Conservation (phyloP, 2,113 vertebrate genomes). For the Columbina picui region DNA sequence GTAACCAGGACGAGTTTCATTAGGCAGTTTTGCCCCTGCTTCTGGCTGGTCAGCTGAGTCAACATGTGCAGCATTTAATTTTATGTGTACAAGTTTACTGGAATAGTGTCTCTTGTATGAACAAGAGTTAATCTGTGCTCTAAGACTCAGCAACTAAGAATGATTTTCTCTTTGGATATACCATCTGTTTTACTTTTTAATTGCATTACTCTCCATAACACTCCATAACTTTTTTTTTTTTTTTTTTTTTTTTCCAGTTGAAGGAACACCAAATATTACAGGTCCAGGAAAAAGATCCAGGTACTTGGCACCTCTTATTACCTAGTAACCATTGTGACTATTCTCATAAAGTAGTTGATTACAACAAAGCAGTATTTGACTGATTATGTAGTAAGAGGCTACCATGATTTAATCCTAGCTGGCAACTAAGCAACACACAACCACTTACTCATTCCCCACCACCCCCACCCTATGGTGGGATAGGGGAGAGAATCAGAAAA, state of each 20-base stretch:
- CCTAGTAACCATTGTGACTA: neutral
- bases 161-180: neutral
- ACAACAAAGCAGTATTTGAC: neutral
- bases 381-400: neutral
- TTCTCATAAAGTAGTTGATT: neutral
- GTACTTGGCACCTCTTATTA: neutral
- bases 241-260: neutral
- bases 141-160: neutral
- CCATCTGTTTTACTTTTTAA: conserved; percentile 41
- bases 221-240: neutral
- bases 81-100: neutral
- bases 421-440: too few species aligned
- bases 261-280: conserved; percentile 38
- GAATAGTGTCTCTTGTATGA: neutral
- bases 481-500: too few species aligned
- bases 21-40: neutral
- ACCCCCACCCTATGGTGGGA: too few species aligned
- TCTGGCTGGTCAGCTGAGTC: neutral
- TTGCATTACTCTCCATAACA: neutral
- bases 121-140: neutral
- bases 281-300: neutral
- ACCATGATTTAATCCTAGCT: too few species aligned
- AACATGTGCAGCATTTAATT: neutral
- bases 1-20: neutral
- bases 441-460: too few species aligned